Evolutionary conservation across 2,888 invertebrate genomes (phyloP), one percentile per base, ranked within the genome.

Genomic region (Idaea dimidiata): DNA sequence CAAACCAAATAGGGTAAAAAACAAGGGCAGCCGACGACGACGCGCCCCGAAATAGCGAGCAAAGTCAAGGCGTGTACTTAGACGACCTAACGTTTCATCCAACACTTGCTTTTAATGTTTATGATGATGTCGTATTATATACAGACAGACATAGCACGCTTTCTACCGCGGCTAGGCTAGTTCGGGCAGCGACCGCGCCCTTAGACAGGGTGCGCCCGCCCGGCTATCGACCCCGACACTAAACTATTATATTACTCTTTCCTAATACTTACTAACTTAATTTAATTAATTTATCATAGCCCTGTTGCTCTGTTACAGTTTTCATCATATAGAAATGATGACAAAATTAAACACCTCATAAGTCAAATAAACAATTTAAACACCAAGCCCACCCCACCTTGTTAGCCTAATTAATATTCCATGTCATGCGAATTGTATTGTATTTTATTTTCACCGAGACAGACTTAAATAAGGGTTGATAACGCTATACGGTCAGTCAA

Each of bases 1-100:
- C 90, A 91, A 88, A 83, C 83, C 84, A 89, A 91, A 91, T 86
- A 89, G 89, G 89, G 91, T 88, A 89, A 90, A 91, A 91, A 90
- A 89, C 80, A 85, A 87, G 86, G 86, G 82, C 84, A 89, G 84
- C 81, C 83, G 77, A 14, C 43, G 56, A 18, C 83, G 86, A 79
- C 87, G 89, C 89, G 84, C 91, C 91, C 82, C 82, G 82, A 91
- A 88, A 91, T 91, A 91, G 90, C 90, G 86, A 81, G 85, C 87
- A 89, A 91, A 90, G 91, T 89, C 90, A 90, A 89, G 91, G 91
- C 88, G 89, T 85, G 86, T 81, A 76, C 77, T 80, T 79, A 76
- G 74, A 71, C 72, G 72, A 74, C 75, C 74, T 68, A 69, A 72
- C 75, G 72, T 73, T 76, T 74, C 73, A 72, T 77, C 75, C 67